Evolutionary conservation across 2,113 vertebrate species (phyloP).

Genomic region (Protobothrops mucrosquamatus): DNA sequence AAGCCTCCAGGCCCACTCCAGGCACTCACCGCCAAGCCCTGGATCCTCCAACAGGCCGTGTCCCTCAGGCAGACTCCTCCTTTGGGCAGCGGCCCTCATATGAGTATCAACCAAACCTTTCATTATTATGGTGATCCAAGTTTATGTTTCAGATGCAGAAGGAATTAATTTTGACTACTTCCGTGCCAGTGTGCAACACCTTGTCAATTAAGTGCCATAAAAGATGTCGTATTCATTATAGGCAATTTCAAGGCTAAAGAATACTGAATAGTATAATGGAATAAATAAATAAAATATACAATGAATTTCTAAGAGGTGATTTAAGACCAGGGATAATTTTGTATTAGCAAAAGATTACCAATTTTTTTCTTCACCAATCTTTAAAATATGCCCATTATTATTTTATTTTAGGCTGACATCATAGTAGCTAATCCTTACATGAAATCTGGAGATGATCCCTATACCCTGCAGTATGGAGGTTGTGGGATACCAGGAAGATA

Average conservation of each 20-base stretch:
- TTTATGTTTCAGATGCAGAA: neutral
- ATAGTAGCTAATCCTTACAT: conserved; percentile 57
- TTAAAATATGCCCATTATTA: neutral
- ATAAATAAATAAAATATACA: neutral
- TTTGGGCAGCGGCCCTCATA: no score
- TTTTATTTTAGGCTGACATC: conserved; percentile 65
- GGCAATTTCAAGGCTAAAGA: neutral
- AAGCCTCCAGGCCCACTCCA: no score
- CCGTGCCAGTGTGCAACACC: neutral
- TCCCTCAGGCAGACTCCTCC: no score
- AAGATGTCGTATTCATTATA: neutral
- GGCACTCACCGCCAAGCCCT: no score
- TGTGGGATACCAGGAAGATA: conserved; percentile 66
- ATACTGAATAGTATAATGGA: neutral
- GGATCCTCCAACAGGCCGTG: no score
- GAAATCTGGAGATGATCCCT: conserved; percentile 62
- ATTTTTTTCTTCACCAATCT: neutral
- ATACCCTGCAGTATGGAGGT: conserved; percentile 66
- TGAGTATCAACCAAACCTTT: neutral
- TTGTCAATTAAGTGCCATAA: neutral
- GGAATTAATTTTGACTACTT: neutral
- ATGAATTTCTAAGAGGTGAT: neutral
- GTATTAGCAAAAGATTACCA: neutral
- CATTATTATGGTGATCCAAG: neutral
- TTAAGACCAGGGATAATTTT: neutral